These are phyloP conservation scores for Alentia gelatinosa DNA, from an alignment of 2,888 invertebrate genomes.

Conservation along the genomic window DNA sequence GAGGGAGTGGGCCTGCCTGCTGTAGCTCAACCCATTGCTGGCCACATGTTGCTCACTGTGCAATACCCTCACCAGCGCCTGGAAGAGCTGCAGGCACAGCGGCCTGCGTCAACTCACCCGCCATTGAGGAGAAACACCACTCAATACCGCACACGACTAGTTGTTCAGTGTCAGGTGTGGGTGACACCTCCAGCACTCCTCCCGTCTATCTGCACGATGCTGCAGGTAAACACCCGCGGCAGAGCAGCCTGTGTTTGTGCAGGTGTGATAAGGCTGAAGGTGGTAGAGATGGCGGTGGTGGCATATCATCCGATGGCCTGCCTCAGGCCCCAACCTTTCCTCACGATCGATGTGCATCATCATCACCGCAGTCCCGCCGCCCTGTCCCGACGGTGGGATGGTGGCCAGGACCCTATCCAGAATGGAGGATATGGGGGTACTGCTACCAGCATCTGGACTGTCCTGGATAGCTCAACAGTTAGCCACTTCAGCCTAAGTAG, in stretches of 20 bases:
- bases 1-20: background rate
- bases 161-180: constrained; percentile 39
- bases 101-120: background rate
- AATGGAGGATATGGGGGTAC: too few relatives aligned
- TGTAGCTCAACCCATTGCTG: background rate
- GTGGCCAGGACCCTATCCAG: too few relatives aligned
- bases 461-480: too few relatives aligned
- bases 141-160: background rate
- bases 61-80: background rate
- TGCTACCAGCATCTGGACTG: too few relatives aligned
- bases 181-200: background rate
- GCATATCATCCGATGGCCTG: background rate
- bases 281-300: background rate
- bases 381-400: too few relatives aligned
- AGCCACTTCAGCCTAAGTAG: too few relatives aligned
- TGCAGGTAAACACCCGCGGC: background rate
- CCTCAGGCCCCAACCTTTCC: background rate
- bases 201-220: background rate
- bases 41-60: background rate
- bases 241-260: background rate
- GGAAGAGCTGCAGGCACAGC: background rate
- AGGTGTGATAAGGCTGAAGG: background rate
- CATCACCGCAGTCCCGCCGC: background rate
- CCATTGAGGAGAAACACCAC: constrained; percentile 12
- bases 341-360: background rate